Evolutionary conservation across 2,888 invertebrate species (phyloP).

Genomic region (Cryptocephalus primarius): DNA sequence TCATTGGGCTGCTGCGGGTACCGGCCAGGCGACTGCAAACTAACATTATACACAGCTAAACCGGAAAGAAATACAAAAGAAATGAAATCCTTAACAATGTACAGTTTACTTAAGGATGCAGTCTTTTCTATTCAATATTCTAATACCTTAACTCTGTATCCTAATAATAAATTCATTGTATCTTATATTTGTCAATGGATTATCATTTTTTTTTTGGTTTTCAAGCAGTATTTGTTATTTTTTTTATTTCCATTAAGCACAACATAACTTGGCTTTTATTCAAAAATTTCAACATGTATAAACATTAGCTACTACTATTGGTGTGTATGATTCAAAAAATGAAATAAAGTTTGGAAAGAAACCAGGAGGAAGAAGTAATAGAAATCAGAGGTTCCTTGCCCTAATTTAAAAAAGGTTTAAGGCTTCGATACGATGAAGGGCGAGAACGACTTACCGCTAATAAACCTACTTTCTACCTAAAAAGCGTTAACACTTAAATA

Average conservation of each 20-base stretch:
- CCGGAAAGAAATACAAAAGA: conserved; percentile 27
- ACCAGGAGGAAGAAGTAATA: no score
- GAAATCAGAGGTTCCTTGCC: conserved; percentile 18
- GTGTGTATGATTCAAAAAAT: conserved; percentile 8
- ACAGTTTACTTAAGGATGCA: conserved; percentile 37
- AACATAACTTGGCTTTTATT: conserved; percentile 28
- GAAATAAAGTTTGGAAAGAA: conserved; percentile 14
- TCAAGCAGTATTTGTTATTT: conserved; percentile 29
- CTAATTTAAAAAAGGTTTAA: conserved; percentile 8
- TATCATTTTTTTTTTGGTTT: conserved; percentile 32
- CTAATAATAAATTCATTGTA: conserved; percentile 41
- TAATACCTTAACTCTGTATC: conserved; percentile 34
- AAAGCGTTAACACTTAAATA: no score
- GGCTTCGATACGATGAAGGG: no score
- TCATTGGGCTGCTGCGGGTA: conserved; percentile 29
- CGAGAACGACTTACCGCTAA: no score
- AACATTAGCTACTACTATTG: conserved; percentile 30
- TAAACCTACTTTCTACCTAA: no score
- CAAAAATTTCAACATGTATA: conserved; percentile 28
- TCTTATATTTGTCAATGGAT: conserved; percentile 39
- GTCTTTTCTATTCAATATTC: conserved; percentile 37
- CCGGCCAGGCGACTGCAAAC: conserved; percentile 30
- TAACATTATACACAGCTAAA: conserved; percentile 27
- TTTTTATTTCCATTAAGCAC: conserved; percentile 23
- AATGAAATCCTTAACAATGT: conserved; percentile 22